Base-by-base conservation (phyloP, 2,113 vertebrate genomes). In the Atlantisia rogersi region DNA sequence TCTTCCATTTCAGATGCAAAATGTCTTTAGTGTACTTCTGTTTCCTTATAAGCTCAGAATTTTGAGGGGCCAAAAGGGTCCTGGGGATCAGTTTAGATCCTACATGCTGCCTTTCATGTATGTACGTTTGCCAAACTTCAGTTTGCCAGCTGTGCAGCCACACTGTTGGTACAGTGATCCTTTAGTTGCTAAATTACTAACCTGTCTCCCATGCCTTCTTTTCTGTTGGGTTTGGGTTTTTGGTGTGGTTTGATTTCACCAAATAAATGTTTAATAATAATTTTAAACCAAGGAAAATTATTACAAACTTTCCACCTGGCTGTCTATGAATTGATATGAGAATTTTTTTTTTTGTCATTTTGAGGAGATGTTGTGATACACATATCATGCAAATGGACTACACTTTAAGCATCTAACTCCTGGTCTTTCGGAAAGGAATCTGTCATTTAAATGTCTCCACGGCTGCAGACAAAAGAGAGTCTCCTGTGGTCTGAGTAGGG, bases 401-500 rank as follows among this genome's bases (percentile, higher is more conserved):
- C 39, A 11, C 69, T 93, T 92, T 85, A 88, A 85, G 50, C 31
- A 82, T 11, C 11, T 52, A 46, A 76, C 18, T 89, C 69, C 39
- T 48, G 14, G 31, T 71, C 62, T 64, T 22, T 53, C 89, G 89
- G 89, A 84, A 94, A 95, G 48, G 26, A 92, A 65, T 58, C 46
- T 10, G 77, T 87, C 58, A 79, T 97, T 96, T 94, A 92, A 95
- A 89, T 95, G 78, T 95, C 86, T 95, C 80, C 62, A 26, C 64
- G 26, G 48, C 89, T 92, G 65, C 86, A 95, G 84, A 96, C 84
- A 44, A 55, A 81, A 81, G 62, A 87, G 53, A 62, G 32, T 96
- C 44, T 85, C 65, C 86, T 79, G 62, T 84, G 39, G 14, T 84
- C 74, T 96, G 48, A 91, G 53, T 35, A 84, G 60, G 35, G 75